Conservation (phyloP, 2,113 vertebrate genomes). For the Stegostoma tigrinum region DNA sequence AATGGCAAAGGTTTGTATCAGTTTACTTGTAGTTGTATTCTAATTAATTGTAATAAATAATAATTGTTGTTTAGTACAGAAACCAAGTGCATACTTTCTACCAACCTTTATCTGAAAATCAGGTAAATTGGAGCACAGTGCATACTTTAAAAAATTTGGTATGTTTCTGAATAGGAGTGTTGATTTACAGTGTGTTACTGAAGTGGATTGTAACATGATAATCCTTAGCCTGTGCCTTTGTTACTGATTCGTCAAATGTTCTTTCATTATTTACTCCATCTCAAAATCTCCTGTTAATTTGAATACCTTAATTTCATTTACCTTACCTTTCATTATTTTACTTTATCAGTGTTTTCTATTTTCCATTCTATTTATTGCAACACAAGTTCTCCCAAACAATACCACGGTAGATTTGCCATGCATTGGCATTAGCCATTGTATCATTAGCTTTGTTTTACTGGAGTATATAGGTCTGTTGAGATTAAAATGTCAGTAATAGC, state of each 20-base stretch:
- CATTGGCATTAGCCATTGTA: neutral
- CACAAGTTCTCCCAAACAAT: neutral
- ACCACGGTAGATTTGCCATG: neutral
- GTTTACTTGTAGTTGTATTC: too few relatives aligned
- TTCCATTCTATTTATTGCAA: neutral
- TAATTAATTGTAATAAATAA: too few relatives aligned
- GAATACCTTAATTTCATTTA: neutral
- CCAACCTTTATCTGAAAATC: too few relatives aligned
- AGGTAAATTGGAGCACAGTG: too few relatives aligned
- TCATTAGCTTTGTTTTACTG: neutral
- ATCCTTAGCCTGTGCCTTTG: neutral
- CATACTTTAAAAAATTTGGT: too few relatives aligned
- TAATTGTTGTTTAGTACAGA: too few relatives aligned
- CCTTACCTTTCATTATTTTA: neutral
- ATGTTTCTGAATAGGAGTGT: too few relatives aligned
- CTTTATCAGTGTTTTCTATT: neutral
- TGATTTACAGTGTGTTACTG: too few relatives aligned
- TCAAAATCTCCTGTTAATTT: neutral
- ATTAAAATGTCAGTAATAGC: neutral
- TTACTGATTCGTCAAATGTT: neutral
- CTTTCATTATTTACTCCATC: neutral
- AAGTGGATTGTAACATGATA: too few relatives aligned
- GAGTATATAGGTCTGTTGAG: neutral
- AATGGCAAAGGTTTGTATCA: too few relatives aligned
- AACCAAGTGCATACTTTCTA: too few relatives aligned